Evolutionary conservation across 2,888 invertebrate species (phyloP).

Genomic region (Lepeophtheirus nordmannii): DNA sequence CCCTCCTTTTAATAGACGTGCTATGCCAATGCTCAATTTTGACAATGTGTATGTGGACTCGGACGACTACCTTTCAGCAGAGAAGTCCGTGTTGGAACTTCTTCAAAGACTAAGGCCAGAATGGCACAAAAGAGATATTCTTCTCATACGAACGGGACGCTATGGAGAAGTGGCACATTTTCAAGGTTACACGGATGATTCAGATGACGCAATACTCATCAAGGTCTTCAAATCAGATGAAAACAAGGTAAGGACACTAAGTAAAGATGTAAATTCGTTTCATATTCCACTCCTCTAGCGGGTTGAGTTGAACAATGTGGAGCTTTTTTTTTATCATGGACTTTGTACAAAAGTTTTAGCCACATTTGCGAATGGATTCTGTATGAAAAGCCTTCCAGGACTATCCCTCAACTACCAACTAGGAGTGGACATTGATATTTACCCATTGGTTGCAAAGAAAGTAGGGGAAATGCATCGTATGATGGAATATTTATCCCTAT

Average conservation of each 20-base stretch:
- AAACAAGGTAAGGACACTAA: neutral
- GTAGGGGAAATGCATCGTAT: conserved; percentile 14
- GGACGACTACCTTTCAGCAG: neutral
- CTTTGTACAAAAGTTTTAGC: neutral
- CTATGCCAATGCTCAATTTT: neutral
- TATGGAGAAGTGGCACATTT: neutral
- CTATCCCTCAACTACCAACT: neutral
- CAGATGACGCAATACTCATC: neutral
- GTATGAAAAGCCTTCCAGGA: conserved; percentile 8
- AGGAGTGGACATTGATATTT: conserved; percentile 15
- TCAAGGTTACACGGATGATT: neutral
- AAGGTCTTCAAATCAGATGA: neutral
- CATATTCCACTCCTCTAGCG: neutral
- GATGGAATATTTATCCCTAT: neutral
- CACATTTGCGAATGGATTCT: conserved; percentile 12
- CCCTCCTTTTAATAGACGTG: too few relatives aligned
- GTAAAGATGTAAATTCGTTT: neutral
- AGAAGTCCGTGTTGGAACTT: neutral
- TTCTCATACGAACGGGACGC: neutral
- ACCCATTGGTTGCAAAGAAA: conserved; percentile 13
- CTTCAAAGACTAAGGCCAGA: neutral
- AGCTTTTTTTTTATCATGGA: neutral
- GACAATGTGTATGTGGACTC: neutral
- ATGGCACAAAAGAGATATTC: neutral
- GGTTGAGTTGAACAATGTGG: neutral